These are phyloP conservation scores for Psittacula derbiana DNA, from an alignment of 2,797 vertebrate species.

Conservation along the genomic window DNA sequence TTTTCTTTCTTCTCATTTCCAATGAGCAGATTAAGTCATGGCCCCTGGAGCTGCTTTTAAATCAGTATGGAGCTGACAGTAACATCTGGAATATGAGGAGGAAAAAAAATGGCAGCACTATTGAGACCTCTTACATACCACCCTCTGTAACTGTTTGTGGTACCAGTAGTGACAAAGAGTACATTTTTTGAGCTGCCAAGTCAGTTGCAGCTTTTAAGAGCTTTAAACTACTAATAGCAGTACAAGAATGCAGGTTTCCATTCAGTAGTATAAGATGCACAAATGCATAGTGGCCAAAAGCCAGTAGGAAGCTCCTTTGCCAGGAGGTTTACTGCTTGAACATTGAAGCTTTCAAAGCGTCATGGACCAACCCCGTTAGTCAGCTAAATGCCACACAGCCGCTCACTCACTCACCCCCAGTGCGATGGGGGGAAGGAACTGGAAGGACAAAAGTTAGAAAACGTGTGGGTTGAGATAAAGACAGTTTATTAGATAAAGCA, in stretches of 20 bases:
- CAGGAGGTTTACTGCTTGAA: not conserved
- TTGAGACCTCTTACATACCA: not conserved
- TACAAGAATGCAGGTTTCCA: not conserved
- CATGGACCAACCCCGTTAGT: not conserved
- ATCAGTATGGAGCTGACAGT: not conserved
- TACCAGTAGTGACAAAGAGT: not conserved
- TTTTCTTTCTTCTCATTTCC: not conserved
- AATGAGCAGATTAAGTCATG: not conserved
- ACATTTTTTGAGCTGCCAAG: not conserved
- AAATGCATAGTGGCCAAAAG: not conserved
- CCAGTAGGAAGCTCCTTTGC: not conserved
- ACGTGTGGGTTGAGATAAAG: not conserved
- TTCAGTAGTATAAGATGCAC: not conserved
- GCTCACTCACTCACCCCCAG: not conserved
- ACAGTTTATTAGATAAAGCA: not conserved
- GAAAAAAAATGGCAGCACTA: not conserved
- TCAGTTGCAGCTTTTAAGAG: not conserved
- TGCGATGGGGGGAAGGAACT: fast-evolving
- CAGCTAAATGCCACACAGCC: not conserved
- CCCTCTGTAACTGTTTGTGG: not conserved
- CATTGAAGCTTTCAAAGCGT: not conserved
- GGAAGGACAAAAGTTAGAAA: not conserved
- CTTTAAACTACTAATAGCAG: not conserved
- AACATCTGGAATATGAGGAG: not conserved
- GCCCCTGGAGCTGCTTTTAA: not conserved